phyloP scores from a whole-genome alignment of 2,888 invertebrate species.

The Microplitis deprimator region DNA sequence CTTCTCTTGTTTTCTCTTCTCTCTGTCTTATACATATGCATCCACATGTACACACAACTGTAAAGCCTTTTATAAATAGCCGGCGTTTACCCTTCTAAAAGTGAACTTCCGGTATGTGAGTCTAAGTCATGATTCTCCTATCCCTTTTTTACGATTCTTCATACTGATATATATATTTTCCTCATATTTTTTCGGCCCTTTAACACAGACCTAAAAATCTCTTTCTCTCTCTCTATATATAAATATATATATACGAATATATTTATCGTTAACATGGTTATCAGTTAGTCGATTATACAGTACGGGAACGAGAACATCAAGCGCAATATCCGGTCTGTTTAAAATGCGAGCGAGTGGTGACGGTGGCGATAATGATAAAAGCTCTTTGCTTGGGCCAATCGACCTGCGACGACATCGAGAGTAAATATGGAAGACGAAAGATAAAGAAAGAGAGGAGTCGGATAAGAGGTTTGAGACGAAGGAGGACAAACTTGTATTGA shows the following conservation, averaged over 20 bases:
- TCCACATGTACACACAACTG: not conserved
- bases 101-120: not conserved
- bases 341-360: slow-evolving; percentile 19
- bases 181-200: not conserved
- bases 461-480: slow-evolving; percentile 1
- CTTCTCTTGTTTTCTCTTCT: not conserved
- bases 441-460: slow-evolving; percentile 21
- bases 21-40: not conserved
- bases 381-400: slow-evolving; percentile 13
- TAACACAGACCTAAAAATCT: not conserved
- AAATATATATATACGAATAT: not conserved
- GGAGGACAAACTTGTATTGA: too few species aligned
- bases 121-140: slow-evolving; percentile 7
- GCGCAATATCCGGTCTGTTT: slow-evolving; percentile 26
- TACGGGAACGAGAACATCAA: slow-evolving; percentile 20
- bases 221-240: too few species aligned
- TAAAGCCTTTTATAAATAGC: not conserved
- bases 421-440: not conserved
- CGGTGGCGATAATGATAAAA: slow-evolving; percentile 29
- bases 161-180: slow-evolving; percentile 2
- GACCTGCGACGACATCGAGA: slow-evolving; percentile 1
- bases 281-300: slow-evolving; percentile 7
- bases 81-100: not conserved
- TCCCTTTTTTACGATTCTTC: not conserved
- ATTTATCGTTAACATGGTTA: slow-evolving; percentile 13